phyloP scores from a whole-genome alignment of 2,888 invertebrate species.

The Ischnus inquisitorius region DNA sequence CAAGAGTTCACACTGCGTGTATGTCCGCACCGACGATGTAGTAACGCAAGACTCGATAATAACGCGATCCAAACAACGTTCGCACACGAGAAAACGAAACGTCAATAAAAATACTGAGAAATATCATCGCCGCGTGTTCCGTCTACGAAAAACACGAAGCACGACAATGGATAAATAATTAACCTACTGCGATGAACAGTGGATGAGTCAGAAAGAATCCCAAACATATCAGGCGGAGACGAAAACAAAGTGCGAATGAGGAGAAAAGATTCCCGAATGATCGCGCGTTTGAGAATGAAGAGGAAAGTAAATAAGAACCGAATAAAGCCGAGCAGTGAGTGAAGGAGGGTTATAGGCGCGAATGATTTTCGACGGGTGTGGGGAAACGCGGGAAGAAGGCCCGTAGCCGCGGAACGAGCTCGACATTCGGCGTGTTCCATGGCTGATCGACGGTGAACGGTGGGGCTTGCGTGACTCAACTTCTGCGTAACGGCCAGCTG shows the following conservation, averaged over 20 bases:
- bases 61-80: not conserved
- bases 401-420: too few relatives aligned
- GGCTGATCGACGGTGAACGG: too few relatives aligned
- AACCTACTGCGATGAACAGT: too few relatives aligned
- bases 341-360: not conserved
- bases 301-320: not conserved
- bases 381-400: too few relatives aligned
- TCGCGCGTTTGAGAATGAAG: not conserved
- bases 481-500: too few relatives aligned
- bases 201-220: too few relatives aligned
- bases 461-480: too few relatives aligned
- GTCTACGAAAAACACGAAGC: not conserved
- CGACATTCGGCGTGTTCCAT: too few relatives aligned
- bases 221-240: too few relatives aligned
- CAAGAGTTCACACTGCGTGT: conserved; percentile 58
- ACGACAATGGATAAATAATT: not conserved
- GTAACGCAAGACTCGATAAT: conserved; percentile 42
- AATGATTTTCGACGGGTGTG: not conserved
- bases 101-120: not conserved
- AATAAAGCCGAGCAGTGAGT: not conserved
- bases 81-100: conserved; percentile 5
- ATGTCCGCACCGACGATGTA: conserved; percentile 61
- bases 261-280: not conserved
- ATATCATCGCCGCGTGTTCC: conserved; percentile 31
- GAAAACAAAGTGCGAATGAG: conserved; percentile 10